These are phyloP conservation scores for Chouioia cunea DNA, from an alignment of 2,888 invertebrate genomes.

Conservation along the genomic window DNA sequence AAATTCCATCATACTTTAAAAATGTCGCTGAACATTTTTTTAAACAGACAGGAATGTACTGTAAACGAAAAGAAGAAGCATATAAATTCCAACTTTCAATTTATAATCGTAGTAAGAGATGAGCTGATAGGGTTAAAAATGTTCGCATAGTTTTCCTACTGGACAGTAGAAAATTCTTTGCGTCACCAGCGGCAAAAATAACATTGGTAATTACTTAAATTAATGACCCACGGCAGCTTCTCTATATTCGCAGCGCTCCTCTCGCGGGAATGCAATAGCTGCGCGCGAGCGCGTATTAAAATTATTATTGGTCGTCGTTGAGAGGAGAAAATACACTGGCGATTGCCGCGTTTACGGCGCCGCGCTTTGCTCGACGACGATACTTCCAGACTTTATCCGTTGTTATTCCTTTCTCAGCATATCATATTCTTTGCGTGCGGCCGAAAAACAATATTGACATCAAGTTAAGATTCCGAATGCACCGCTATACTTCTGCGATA, in stretches of 20 bases:
- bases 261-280: slow-evolving; percentile 7
- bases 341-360: slow-evolving; percentile 37
- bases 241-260: not conserved
- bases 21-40: no score
- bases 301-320: slow-evolving; percentile 38
- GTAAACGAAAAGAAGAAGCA: no score
- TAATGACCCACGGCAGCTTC: slow-evolving; percentile 30
- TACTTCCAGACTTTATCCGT: slow-evolving; percentile 31
- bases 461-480: no score
- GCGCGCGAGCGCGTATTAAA: slow-evolving; percentile 23
- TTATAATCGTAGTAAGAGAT: no score
- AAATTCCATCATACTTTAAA: no score
- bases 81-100: no score
- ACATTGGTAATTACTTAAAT: slow-evolving; percentile 43
- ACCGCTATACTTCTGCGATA: no score
- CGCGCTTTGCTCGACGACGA: not conserved
- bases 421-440: slow-evolving; percentile 3
- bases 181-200: slow-evolving; percentile 12
- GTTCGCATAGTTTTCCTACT: no score
- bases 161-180: not conserved
- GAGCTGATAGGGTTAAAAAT: no score
- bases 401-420: slow-evolving; percentile 19
- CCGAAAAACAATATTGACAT: slow-evolving; percentile 14
- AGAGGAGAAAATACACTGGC: slow-evolving; percentile 30
- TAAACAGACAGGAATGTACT: no score